Conservation (phyloP, 2,113 vertebrate genomes). For the Lycocorax pyrrhopterus region DNA sequence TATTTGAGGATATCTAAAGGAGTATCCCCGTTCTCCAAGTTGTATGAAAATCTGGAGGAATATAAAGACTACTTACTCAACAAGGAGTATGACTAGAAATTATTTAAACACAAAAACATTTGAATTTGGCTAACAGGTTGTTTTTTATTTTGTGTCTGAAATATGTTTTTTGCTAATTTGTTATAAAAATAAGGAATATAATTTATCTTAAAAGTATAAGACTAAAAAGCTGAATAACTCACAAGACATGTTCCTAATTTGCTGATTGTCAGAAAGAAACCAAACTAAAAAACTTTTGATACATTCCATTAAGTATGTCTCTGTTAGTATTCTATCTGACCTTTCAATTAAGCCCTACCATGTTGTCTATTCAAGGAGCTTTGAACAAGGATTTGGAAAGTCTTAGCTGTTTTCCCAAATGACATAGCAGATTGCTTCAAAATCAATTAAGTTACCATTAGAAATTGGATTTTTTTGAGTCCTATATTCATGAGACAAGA, state of each 20-base stretch:
- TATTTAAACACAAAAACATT: neutral
- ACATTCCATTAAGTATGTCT: neutral
- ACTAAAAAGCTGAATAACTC: accelerated
- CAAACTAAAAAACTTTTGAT: neutral
- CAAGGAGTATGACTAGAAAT: neutral
- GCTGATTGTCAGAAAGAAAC: neutral
- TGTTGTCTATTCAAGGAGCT: slow-evolving; percentile 14
- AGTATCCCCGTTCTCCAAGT: neutral
- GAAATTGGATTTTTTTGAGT: neutral
- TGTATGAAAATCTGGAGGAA: neutral
- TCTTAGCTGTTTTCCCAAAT: slow-evolving; percentile 31
- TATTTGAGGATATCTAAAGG: neutral
- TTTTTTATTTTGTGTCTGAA: neutral
- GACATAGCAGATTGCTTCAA: neutral
- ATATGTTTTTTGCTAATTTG: neutral
- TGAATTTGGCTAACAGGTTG: accelerated
- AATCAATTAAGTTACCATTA: neutral
- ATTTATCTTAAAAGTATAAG: neutral
- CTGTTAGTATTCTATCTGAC: neutral
- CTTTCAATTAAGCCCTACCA: neutral
- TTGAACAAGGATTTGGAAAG: slow-evolving; percentile 34
- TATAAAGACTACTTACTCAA: neutral
- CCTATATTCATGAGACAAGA: neutral
- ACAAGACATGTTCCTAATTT: neutral
- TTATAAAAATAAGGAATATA: neutral